These are phyloP conservation scores for Epinephelus coioides DNA, from an alignment of 2,797 vertebrate species.

Conservation along the genomic window DNA sequence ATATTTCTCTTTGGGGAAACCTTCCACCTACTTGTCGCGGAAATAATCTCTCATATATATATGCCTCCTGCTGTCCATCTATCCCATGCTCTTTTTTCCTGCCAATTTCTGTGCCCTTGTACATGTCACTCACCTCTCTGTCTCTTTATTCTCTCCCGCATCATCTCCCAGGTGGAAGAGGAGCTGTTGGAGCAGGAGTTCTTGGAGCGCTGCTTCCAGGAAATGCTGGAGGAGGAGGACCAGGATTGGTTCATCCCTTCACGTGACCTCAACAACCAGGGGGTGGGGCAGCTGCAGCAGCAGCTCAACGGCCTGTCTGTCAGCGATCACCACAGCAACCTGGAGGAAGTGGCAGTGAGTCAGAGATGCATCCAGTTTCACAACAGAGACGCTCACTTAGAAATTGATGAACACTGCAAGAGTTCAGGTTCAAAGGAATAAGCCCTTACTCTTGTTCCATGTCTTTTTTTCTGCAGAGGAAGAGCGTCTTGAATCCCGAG, in stretches of 20 bases:
- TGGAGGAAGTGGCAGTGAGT: conserved; percentile 96
- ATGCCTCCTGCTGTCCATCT: background rate
- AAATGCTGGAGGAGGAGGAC: conserved; percentile 99
- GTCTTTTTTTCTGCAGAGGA: conserved; percentile 87
- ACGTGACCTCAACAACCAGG: conserved; percentile 94
- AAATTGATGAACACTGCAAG: background rate
- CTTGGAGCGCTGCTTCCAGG: conserved; percentile 97
- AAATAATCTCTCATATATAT: conserved; percentile 1
- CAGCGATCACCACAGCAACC: conserved; percentile 83
- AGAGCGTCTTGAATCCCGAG: conserved; percentile 97
- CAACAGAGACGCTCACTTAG: background rate
- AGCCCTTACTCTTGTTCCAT: background rate
- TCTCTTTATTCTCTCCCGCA: background rate
- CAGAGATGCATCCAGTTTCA: background rate
- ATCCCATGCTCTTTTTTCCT: background rate
- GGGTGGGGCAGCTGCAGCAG: conserved; percentile 94
- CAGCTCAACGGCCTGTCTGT: conserved; percentile 94
- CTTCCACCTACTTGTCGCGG: conserved; percentile 14
- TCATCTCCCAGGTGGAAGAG: conserved; percentile 91
- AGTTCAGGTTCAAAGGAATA: background rate
- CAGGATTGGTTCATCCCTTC: conserved; percentile 98
- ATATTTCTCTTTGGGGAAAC: background rate
- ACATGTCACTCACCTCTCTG: background rate
- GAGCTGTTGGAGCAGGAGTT: conserved; percentile 98
- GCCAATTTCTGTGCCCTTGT: background rate